Conservation (phyloP, 2,113 vertebrate species). For the Jaculus jaculus region DNA sequence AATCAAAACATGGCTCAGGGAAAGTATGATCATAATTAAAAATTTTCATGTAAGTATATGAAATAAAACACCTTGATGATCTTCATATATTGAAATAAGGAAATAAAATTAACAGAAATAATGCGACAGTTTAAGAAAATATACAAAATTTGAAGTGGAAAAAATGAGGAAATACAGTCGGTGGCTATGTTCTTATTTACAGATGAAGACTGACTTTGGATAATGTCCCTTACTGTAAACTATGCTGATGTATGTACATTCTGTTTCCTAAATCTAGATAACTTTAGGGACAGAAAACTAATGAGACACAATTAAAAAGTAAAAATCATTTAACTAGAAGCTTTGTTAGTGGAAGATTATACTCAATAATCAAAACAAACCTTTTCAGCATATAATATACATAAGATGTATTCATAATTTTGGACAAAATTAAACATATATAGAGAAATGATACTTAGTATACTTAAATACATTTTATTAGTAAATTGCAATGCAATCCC, state of each 20-base stretch:
- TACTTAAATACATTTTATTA: not conserved
- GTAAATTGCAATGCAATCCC: not conserved
- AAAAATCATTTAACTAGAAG: not conserved
- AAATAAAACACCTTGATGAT: too few species aligned
- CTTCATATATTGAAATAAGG: too few species aligned
- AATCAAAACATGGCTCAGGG: not conserved
- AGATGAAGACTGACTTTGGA: not conserved
- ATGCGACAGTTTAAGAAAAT: not conserved
- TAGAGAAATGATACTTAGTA: not conserved
- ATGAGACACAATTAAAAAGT: not conserved
- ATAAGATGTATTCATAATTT: not conserved
- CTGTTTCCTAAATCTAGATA: too few species aligned
- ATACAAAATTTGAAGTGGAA: not conserved
- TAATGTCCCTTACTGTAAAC: not conserved
- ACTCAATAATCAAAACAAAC: not conserved
- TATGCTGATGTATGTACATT: not conserved
- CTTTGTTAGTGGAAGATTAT: not conserved
- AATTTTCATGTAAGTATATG: too few species aligned
- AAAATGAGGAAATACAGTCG: not conserved
- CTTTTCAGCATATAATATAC: not conserved
- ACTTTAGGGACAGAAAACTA: not conserved
- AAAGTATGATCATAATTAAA: too few species aligned
- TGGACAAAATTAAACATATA: not conserved
- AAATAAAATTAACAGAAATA: not conserved
- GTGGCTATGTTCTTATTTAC: not conserved